Evolutionary conservation across 2,113 vertebrate species (phyloP).

Genomic region (Actinemys pallida): DNA sequence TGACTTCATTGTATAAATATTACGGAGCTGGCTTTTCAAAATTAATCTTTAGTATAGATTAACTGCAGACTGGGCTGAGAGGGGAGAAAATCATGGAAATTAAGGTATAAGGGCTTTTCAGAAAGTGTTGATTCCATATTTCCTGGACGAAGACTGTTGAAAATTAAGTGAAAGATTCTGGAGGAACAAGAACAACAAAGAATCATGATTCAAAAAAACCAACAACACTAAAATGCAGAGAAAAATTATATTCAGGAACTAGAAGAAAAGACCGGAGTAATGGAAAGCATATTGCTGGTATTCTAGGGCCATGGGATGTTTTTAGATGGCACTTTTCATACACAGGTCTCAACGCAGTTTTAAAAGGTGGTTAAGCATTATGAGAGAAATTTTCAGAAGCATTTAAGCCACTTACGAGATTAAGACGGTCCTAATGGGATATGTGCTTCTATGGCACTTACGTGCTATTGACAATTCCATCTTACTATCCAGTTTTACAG

Average conservation of each 20-base stretch:
- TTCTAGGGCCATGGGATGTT: not conserved
- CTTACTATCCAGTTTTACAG: not conserved
- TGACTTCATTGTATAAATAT: constrained; percentile 78
- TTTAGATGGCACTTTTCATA: not conserved
- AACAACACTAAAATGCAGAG: not conserved
- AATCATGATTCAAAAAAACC: not conserved
- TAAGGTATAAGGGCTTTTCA: constrained; percentile 25
- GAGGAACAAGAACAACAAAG: not conserved
- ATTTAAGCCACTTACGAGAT: not conserved
- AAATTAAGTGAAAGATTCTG: constrained; percentile 1
- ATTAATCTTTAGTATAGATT: constrained; percentile 77
- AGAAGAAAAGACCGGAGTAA: constrained; percentile 5
- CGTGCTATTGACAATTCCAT: not conserved
- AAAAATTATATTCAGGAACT: not conserved
- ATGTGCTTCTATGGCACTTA: not conserved
- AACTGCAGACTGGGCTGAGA: constrained; percentile 47
- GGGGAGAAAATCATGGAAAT: constrained; percentile 40
- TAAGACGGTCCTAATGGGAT: not conserved
- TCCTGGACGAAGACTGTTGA: constrained; percentile 27
- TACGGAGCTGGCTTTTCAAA: constrained; percentile 68
- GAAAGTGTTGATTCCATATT: constrained; percentile 27
- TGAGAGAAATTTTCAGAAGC: not conserved
- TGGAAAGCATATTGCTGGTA: not conserved
- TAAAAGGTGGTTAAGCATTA: not conserved
- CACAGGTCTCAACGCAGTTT: not conserved